A percentile compares a stretch with the other conserved stretches of the same genome.
These are phyloP conservation scores for Conopomorpha cramerella DNA, from an alignment of 1,140 invertebrate genomes.

Conservation along the genomic window DNA sequence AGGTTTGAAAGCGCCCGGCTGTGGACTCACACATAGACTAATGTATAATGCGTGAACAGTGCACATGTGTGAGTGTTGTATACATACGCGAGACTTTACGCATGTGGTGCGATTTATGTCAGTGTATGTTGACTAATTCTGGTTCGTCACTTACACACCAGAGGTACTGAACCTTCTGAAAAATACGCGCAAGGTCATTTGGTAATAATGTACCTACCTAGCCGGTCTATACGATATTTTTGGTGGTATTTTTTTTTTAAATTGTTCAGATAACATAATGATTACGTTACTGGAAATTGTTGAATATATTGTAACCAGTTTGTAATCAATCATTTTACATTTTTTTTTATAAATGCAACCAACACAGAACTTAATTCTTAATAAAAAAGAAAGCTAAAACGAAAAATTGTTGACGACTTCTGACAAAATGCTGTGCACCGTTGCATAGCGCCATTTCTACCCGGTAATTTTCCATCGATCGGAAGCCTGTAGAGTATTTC, in stretches of 20 bases:
- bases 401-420: too few relatives aligned
- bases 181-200: conserved; percentile 13
- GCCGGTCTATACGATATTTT: too few relatives aligned
- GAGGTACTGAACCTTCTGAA: conserved; percentile 21
- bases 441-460: too few relatives aligned
- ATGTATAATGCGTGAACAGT: conserved; percentile 6
- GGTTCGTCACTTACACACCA: too few relatives aligned
- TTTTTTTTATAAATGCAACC: too few relatives aligned
- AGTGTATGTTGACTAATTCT: conserved; percentile 18
- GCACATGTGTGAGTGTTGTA: conserved; percentile 9
- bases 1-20: conserved; percentile 13
- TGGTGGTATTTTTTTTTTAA: neutral
- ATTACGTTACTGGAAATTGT: neutral
- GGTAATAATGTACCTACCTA: too few relatives aligned
- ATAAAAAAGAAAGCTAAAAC: too few relatives aligned
- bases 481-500: too few relatives aligned
- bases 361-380: too few relatives aligned
- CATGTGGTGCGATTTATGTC: conserved; percentile 12
- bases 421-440: too few relatives aligned
- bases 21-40: conserved; percentile 19
- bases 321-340: neutral
- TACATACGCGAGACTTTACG: conserved; percentile 13
- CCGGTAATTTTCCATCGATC: too few relatives aligned
- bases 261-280: neutral
- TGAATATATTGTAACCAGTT: neutral